phyloP scores from a whole-genome alignment of 1,140 invertebrate genomes.

The Drosophila leontia region DNA sequence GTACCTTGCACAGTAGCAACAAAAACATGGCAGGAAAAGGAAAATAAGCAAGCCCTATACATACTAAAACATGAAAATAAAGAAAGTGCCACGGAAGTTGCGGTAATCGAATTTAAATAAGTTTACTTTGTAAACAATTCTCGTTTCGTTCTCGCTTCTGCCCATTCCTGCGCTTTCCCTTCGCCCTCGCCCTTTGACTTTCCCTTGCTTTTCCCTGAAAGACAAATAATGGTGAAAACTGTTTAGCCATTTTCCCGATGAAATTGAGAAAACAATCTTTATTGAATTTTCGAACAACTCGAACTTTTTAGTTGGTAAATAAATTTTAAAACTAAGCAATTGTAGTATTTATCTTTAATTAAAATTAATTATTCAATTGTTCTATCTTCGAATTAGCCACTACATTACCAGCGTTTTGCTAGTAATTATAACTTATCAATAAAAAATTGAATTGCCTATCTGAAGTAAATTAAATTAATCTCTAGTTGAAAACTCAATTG shows the following conservation, averaged over 20 bases:
- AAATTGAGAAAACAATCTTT: not conserved
- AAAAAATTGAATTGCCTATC: not conserved
- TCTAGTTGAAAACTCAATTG: not conserved
- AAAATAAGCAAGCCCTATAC: slow-evolving; percentile 40
- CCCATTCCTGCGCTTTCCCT: not conserved
- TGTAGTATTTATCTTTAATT: too few relatives aligned
- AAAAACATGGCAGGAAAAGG: slow-evolving; percentile 8
- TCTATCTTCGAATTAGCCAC: not conserved
- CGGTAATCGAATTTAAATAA: slow-evolving; percentile 84
- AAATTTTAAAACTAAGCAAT: not conserved
- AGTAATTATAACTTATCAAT: not conserved
- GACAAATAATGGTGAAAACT: slow-evolving; percentile 36
- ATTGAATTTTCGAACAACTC: not conserved
- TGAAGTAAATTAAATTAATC: not conserved
- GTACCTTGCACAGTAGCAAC: slow-evolving; percentile 21
- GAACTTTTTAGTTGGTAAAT: not conserved
- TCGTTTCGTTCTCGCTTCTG: slow-evolving; percentile 35
- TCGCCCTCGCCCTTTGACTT: not conserved
- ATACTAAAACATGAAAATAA: slow-evolving; percentile 53
- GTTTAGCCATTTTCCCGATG: not conserved
- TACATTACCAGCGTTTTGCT: not conserved
- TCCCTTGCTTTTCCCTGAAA: slow-evolving; percentile 11
- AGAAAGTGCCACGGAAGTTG: slow-evolving; percentile 71
- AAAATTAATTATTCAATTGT: too few relatives aligned
- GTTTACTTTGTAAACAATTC: slow-evolving; percentile 81